These are phyloP conservation scores for Tholera decimalis DNA, from an alignment of 2,888 invertebrate species.

Conservation along the genomic window DNA sequence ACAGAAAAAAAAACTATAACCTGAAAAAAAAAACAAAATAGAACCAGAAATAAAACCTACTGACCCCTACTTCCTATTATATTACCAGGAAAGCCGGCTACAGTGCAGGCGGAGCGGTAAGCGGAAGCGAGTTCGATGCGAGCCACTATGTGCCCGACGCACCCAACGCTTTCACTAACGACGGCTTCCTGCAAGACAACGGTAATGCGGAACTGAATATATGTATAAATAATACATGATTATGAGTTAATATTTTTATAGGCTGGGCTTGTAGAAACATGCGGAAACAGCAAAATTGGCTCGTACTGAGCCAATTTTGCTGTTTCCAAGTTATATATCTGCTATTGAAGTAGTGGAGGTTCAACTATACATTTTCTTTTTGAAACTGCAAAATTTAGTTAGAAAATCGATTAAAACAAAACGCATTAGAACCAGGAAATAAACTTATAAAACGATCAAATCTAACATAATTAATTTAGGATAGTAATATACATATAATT, in stretches of 20 bases:
- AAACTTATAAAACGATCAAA: too few relatives aligned
- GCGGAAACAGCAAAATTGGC: neutral
- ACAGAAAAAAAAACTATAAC: too few relatives aligned
- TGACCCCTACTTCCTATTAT: neutral
- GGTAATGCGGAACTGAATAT: conserved; percentile 66
- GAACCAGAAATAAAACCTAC: too few relatives aligned
- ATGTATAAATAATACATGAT: neutral
- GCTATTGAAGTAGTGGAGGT: too few relatives aligned
- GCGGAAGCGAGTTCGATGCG: conserved; percentile 90
- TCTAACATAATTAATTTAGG: too few relatives aligned
- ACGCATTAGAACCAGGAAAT: too few relatives aligned
- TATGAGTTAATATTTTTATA: conserved; percentile 2
- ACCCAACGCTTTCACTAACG: conserved; percentile 86
- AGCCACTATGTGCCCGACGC: conserved; percentile 88
- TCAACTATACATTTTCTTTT: too few relatives aligned
- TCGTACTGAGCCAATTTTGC: neutral
- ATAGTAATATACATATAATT: too few relatives aligned
- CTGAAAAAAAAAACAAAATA: too few relatives aligned
- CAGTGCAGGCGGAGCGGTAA: conserved; percentile 77
- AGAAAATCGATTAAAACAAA: too few relatives aligned
- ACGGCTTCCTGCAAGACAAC: conserved; percentile 86
- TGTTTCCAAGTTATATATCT: too few relatives aligned
- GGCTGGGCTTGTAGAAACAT: neutral
- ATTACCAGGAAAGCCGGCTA: conserved; percentile 80
- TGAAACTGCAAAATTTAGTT: too few relatives aligned